A percentile compares a stretch with the other conserved stretches of the same genome.
Conservation (phyloP, 2,797 vertebrate species). For the Amniataba percoides region DNA sequence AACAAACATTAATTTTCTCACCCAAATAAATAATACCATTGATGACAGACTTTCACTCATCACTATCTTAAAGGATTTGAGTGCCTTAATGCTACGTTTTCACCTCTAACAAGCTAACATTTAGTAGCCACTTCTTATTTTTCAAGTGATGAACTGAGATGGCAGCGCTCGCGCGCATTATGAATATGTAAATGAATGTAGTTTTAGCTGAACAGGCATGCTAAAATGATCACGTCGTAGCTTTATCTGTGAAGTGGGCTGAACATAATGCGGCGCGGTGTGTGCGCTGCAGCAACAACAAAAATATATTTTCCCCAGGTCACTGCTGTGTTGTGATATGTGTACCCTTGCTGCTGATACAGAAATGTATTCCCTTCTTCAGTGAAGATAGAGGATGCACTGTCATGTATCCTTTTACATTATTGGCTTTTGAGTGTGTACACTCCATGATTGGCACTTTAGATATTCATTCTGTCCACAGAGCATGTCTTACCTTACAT, state of each 20-base stretch:
- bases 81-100: neutral
- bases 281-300: constrained; percentile 47
- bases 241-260: constrained; percentile 53
- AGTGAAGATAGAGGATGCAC: constrained; percentile 63
- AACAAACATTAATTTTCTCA: neutral
- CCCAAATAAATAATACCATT: neutral
- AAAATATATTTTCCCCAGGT: constrained; percentile 67
- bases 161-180: neutral
- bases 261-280: constrained; percentile 47
- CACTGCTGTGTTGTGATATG: constrained; percentile 58
- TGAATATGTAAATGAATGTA: neutral
- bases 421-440: constrained; percentile 73
- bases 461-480: constrained; percentile 73
- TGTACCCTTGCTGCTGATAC: constrained; percentile 51
- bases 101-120: neutral
- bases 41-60: neutral
- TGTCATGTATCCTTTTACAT: constrained; percentile 72
- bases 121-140: neutral
- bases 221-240: constrained; percentile 24
- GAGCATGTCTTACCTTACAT: constrained; percentile 76
- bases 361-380: constrained; percentile 62
- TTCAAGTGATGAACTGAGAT: neutral
- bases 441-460: constrained; percentile 78
- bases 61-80: neutral
- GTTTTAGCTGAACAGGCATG: constrained; percentile 11